Evolutionary conservation across 2,888 invertebrate species (phyloP), one percentile per base, ranked within the genome.

Genomic region (Orthonevra nobilis): DNA sequence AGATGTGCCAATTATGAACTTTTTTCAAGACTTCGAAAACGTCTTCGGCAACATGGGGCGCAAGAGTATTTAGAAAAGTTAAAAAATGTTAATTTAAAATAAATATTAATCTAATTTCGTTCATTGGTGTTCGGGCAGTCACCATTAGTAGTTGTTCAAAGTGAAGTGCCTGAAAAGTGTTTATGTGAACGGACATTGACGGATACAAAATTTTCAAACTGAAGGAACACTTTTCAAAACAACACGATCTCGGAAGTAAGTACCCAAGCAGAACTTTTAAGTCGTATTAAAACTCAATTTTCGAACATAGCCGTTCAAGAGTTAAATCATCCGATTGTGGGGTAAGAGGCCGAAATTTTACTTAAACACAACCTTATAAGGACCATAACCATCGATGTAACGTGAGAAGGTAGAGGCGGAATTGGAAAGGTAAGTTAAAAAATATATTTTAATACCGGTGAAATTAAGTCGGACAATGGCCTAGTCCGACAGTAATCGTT

Each of bases 381-480:
- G 58, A 32, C 14, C 79, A 10, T 48, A 63, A 23, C 23, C 23
- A 23, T 23, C 3, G 3, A 23, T 4, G 23, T 23, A 69, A 28
- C 19, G 52, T 6, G 54, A 52, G 17, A 61, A 50, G 23, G 63
- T 64, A 6, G 50, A 77, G 10, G n/a, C 42, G 5, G 60, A 63
- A 48, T 38, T 82, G 14, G 46, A 81, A 6, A n/a, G 46, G 3
- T 36, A 81, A 15, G 52, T 61, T 7, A 23, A 64, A 2, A 34
- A 40, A 56, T 64, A 60, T 17, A 81, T 82, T 30, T 58, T 81
- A n/a, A 17, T 30, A 38, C 54, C 68, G 38, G 50, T 81, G 6
- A 48, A 77, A 32, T 34, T 44, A 52, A 34, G 36, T 6, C 52
- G n/a, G n/a, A n/a, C n/a, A 82, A 20, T 82, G 81, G 69, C 81